phyloP scores from a whole-genome alignment of 2,113 vertebrate genomes.

The Mustelus asterias region DNA sequence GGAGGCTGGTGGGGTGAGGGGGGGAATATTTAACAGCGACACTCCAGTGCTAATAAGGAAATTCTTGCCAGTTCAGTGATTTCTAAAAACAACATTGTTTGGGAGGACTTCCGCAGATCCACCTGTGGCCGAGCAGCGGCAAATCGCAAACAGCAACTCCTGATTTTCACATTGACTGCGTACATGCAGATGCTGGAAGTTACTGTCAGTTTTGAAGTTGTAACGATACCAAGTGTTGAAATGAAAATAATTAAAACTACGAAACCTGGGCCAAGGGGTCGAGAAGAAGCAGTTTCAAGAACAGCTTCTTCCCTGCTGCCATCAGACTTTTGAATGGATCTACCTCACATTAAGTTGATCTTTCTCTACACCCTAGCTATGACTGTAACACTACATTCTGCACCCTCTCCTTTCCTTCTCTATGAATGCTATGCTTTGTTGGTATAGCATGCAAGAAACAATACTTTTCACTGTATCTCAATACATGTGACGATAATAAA shows the following conservation, averaged over 20 bases:
- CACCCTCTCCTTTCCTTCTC: too few species aligned
- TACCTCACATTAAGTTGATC: too few species aligned
- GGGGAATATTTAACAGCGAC: background rate
- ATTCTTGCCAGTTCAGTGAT: background rate
- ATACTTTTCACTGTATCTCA: too few species aligned
- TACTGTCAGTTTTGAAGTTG: background rate
- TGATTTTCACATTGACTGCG: background rate
- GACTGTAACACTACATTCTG: too few species aligned
- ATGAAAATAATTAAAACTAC: background rate
- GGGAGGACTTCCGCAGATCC: background rate
- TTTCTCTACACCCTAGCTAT: too few species aligned
- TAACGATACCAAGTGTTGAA: background rate
- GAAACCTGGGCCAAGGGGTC: background rate
- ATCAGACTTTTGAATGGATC: too few species aligned
- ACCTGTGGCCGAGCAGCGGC: background rate
- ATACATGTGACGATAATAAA: too few species aligned
- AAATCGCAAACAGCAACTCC: background rate
- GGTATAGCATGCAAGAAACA: too few species aligned
- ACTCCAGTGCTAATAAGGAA: background rate
- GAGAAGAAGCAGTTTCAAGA: background rate
- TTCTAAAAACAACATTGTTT: background rate
- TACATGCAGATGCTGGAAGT: background rate
- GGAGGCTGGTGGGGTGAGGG: too few species aligned
- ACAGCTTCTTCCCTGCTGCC: too few species aligned
- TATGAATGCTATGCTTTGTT: too few species aligned